These are phyloP conservation scores for Oryzias melastigma DNA, from an alignment of 2,113 vertebrate species.

Conservation along the genomic window DNA sequence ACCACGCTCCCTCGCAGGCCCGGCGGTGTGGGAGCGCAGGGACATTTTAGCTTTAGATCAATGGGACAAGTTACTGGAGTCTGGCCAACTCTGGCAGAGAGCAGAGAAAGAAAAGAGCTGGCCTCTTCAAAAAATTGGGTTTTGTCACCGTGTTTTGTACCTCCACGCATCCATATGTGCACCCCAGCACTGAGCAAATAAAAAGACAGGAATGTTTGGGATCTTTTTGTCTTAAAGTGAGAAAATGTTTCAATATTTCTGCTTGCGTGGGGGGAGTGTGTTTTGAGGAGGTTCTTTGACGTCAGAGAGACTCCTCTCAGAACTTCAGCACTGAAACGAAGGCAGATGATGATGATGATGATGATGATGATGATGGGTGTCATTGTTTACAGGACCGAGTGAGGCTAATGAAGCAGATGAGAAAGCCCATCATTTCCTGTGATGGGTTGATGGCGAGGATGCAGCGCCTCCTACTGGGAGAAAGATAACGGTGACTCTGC, in stretches of 20 bases:
- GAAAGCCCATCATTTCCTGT: background rate
- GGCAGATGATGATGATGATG: no score
- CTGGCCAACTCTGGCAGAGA: constrained; percentile 77
- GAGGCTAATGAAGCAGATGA: constrained; percentile 24
- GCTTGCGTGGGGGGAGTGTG: constrained; percentile 5
- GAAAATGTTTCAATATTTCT: background rate
- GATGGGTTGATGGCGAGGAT: constrained; percentile 11
- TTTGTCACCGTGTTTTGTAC: constrained; percentile 50
- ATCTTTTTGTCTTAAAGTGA: background rate
- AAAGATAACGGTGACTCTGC: constrained; percentile 12
- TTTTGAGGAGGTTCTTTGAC: constrained; percentile 26
- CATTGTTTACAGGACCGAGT: no score
- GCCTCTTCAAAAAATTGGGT: constrained; percentile 71
- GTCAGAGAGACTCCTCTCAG: constrained; percentile 5
- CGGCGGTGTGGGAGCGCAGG: constrained; percentile 55
- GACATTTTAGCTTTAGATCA: constrained; percentile 75
- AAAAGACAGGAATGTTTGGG: constrained; percentile 6
- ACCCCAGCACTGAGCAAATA: constrained; percentile 18
- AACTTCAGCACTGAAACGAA: no score
- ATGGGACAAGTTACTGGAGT: constrained; percentile 85
- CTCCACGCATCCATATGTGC: background rate
- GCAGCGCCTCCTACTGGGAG: constrained; percentile 51
- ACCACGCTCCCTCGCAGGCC: constrained; percentile 46
- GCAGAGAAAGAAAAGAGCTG: constrained; percentile 76
- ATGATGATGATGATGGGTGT: no score